Conservation (phyloP, 2,888 invertebrate species). For the Parnassius mnemosyne region DNA sequence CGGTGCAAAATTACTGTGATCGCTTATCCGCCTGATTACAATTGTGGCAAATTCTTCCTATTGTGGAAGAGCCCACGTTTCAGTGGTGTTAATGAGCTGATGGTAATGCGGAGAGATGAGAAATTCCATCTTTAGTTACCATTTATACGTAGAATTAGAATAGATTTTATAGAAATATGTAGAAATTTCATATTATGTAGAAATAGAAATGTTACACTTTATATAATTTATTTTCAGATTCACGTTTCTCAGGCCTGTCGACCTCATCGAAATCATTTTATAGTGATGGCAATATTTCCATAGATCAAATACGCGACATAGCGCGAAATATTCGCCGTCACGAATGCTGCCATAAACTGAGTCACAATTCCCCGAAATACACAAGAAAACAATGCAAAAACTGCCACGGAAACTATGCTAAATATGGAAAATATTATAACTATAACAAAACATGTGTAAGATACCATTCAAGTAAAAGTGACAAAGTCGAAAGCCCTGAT, state of each 20-base stretch:
- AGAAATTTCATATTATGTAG: too few species aligned
- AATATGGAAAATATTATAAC: slow-evolving; percentile 74
- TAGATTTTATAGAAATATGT: too few species aligned
- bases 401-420: slow-evolving; percentile 61
- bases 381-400: slow-evolving; percentile 74
- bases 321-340: slow-evolving; percentile 90
- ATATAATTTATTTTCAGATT: slow-evolving; percentile 51
- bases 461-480: slow-evolving; percentile 58
- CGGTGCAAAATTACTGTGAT: too few species aligned
- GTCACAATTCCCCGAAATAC: slow-evolving; percentile 72
- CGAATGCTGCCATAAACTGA: slow-evolving; percentile 82
- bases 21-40: too few species aligned
- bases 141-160: too few species aligned
- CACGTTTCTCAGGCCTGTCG: slow-evolving; percentile 65
- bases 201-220: too few species aligned
- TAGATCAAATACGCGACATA: slow-evolving; percentile 87
- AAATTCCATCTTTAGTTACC: too few species aligned
- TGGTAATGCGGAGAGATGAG: too few species aligned
- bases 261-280: slow-evolving; percentile 80
- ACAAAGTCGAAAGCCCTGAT: slow-evolving; percentile 49
- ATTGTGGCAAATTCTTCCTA: too few species aligned
- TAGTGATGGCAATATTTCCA: slow-evolving; percentile 75
- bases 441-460: slow-evolving; percentile 69
- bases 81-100: too few species aligned
- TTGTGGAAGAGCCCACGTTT: too few species aligned